Evolutionary conservation across 2,113 vertebrate species (phyloP), one percentile per base, ranked within the genome.

Genomic region (Misgurnus anguillicaudatus): DNA sequence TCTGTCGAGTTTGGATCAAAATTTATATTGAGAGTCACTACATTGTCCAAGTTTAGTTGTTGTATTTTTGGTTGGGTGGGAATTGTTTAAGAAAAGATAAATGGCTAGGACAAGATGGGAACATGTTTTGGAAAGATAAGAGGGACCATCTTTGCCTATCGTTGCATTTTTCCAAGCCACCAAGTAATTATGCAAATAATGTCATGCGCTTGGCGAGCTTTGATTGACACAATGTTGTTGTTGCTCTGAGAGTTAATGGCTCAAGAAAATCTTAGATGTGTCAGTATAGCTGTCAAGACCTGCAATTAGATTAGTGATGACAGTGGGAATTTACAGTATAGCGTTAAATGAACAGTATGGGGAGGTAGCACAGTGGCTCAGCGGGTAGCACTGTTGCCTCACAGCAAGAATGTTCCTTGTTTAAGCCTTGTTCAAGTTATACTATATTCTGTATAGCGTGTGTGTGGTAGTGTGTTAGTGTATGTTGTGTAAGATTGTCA

Each of bases 171-270:
- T 62, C 45, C 60, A 65, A 31, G 36, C 74, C 24, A 7, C 42
- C 36, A 68, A 79, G 61, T 77, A 67, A 62, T 7, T 58, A 81
- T 84, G 83, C 83, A 84, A 84, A 84, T 78, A 8, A 63, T 5
- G 10, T 11, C 57, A 61, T 42, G 45, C 41, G 31, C 53, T 63
- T 6, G 17, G 14, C 14, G 11, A 16, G 19, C 55, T 19, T 41
- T 47, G 67, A 55, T 67, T 82, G 75, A 21, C 38, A 9, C 62
- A 39, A 63, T 0, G 31, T 58, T 47, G 13, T 55, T 77, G 42
- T 70, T 48, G 47, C 38, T 78, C 62, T 82, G 73, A 48, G 74
- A 38, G 68, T n/a, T 9, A 45, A 45, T n/a, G 17, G 3, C 51
- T 55, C 4, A 16, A 6, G 47, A 57, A 19, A 57, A 8, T 57